Conservation (phyloP, 2,888 invertebrate genomes). For the Plebejus anna region DNA sequence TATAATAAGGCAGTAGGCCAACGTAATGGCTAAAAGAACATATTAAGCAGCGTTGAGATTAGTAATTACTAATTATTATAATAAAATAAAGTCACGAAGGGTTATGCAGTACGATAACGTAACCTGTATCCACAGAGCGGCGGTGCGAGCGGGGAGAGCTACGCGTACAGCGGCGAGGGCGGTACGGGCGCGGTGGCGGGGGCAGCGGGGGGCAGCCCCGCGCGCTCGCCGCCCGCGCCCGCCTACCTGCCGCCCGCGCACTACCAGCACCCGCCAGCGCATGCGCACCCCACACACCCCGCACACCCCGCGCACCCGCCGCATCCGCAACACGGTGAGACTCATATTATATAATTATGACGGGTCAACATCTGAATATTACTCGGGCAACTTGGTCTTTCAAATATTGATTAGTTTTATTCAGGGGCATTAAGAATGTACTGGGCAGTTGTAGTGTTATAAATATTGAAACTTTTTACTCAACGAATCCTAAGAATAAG, state of each 20-base stretch:
- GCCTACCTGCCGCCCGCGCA: conserved; percentile 69
- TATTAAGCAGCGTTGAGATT: too few relatives aligned
- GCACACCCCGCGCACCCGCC: conserved; percentile 61
- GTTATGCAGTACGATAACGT: neutral
- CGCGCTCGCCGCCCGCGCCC: conserved; percentile 86
- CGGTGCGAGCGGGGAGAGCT: conserved; percentile 67
- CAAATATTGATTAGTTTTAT: too few relatives aligned
- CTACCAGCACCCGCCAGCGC: conserved; percentile 58
- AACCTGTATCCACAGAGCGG: conserved; percentile 49
- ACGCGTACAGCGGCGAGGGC: conserved; percentile 64
- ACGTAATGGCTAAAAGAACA: too few relatives aligned
- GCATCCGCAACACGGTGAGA: conserved; percentile 44
- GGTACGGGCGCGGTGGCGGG: conserved; percentile 58
- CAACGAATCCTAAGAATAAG: too few relatives aligned
- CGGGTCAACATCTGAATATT: too few relatives aligned
- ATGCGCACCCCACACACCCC: conserved; percentile 54
- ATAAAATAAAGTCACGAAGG: too few relatives aligned
- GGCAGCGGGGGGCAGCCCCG: conserved; percentile 85
- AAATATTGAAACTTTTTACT: too few relatives aligned
- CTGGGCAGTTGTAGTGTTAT: too few relatives aligned
- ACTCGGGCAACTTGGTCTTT: too few relatives aligned
- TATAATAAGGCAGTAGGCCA: too few relatives aligned
- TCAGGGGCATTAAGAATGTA: too few relatives aligned
- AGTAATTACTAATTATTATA: too few relatives aligned
- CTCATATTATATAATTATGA: neutral